These are phyloP conservation scores for Cardiocondyla obscurior DNA, from an alignment of 1,140 invertebrate genomes.

Conservation along the genomic window DNA sequence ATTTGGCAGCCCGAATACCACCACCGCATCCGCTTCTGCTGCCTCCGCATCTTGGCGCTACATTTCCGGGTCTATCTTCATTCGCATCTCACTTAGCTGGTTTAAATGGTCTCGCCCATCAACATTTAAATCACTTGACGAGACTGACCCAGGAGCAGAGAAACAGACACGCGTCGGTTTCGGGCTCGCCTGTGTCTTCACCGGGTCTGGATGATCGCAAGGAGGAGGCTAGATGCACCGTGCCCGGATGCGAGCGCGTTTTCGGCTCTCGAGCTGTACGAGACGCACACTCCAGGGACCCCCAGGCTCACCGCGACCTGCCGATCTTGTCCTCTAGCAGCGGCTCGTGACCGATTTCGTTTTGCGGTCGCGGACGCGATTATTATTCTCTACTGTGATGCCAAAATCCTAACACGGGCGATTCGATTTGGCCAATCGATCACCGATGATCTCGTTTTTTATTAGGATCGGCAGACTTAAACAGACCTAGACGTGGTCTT, in stretches of 20 bases:
- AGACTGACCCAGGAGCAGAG: constrained; percentile 75
- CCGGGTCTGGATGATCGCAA: constrained; percentile 71
- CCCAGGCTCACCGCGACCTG: constrained; percentile 81
- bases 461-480: constrained; percentile 25
- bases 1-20: constrained; percentile 78
- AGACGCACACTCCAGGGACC: constrained; percentile 85
- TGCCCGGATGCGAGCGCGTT: constrained; percentile 86
- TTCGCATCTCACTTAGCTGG: constrained; percentile 84
- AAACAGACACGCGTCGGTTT: constrained; percentile 54
- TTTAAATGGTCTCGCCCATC: constrained; percentile 84
- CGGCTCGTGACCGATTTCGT: constrained; percentile 80
- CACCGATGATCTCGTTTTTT: constrained; percentile 59
- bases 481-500: not conserved
- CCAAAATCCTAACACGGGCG: constrained; percentile 75
- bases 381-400: constrained; percentile 81
- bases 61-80: constrained; percentile 79
- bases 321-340: constrained; percentile 74
- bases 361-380: constrained; percentile 74
- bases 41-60: constrained; percentile 81
- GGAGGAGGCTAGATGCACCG: constrained; percentile 85
- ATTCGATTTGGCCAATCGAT: constrained; percentile 41
- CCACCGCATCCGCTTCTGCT: constrained; percentile 77
- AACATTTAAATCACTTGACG: constrained; percentile 85
- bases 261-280: constrained; percentile 86
- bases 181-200: constrained; percentile 65